phyloP scores from a whole-genome alignment of 2,113 vertebrate genomes.

The Scatophagus argus region DNA sequence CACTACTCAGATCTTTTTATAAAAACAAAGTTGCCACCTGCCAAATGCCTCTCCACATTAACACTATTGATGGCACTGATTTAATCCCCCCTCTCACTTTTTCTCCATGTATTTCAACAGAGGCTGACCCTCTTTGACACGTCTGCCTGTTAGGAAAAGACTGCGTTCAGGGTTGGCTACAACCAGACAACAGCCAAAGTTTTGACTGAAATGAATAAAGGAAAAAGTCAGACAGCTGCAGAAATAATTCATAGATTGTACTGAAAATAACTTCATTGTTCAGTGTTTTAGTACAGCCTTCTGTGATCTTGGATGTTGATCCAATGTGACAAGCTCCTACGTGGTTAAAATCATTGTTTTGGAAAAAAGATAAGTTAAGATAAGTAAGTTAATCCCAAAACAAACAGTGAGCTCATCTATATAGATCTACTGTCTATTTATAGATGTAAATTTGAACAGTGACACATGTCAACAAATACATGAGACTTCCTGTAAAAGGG shows the following conservation, averaged over 20 bases:
- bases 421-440: slow-evolving; percentile 37
- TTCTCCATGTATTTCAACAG: background rate
- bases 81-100: background rate
- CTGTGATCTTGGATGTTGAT: slow-evolving; percentile 48
- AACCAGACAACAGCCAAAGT: slow-evolving; percentile 26
- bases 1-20: slow-evolving; percentile 74
- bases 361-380: slow-evolving; percentile 57
- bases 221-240: slow-evolving; percentile 46
- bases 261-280: slow-evolving; percentile 62
- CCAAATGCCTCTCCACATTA: slow-evolving; percentile 58
- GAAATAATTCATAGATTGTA: slow-evolving; percentile 61
- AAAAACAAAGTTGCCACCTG: slow-evolving; percentile 67
- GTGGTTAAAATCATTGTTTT: slow-evolving; percentile 62
- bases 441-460: slow-evolving; percentile 34
- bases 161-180: background rate
- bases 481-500: slow-evolving; percentile 28
- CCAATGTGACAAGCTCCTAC: slow-evolving; percentile 54
- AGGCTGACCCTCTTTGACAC: background rate
- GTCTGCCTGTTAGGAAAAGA: background rate
- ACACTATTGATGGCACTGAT: slow-evolving; percentile 39
- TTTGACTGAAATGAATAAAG: slow-evolving; percentile 23
- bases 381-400: slow-evolving; percentile 50
- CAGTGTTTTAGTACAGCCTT: slow-evolving; percentile 68
- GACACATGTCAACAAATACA: slow-evolving; percentile 33
- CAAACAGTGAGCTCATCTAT: slow-evolving; percentile 61